Evolutionary conservation across 2,888 invertebrate species (phyloP).

Genomic region (Taphrorychus bicolor): DNA sequence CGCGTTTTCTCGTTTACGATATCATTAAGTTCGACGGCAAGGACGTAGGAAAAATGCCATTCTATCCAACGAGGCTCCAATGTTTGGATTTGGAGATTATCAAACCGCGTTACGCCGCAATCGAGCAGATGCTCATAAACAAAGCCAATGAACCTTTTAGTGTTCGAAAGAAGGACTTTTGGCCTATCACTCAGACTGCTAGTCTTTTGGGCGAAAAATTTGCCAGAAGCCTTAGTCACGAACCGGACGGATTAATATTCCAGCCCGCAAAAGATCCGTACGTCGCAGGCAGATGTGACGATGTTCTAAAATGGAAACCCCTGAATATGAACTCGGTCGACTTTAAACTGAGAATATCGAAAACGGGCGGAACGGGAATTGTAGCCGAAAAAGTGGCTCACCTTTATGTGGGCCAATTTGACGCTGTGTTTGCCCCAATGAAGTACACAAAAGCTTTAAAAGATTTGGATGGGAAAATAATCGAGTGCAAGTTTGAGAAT

Average conservation of each 20-base stretch:
- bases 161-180: slow-evolving; percentile 90
- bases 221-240: slow-evolving; percentile 83
- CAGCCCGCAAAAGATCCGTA: slow-evolving; percentile 92
- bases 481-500: slow-evolving; percentile 90
- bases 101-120: slow-evolving; percentile 76
- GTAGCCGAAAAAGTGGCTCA: slow-evolving; percentile 64
- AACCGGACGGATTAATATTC: slow-evolving; percentile 98
- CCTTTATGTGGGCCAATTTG: slow-evolving; percentile 79
- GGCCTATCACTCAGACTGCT: slow-evolving; percentile 77
- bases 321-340: slow-evolving; percentile 93
- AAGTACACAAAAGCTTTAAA: slow-evolving; percentile 80
- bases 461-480: slow-evolving; percentile 88
- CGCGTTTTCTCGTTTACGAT: slow-evolving; percentile 94
- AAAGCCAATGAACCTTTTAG: slow-evolving; percentile 87
- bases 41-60: slow-evolving; percentile 78
- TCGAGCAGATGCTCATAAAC: slow-evolving; percentile 75
- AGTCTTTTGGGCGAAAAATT: slow-evolving; percentile 85
- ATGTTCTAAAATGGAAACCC: slow-evolving; percentile 98
- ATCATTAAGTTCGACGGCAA: slow-evolving; percentile 83
- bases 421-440: slow-evolving; percentile 74
- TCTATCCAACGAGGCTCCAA: slow-evolving; percentile 75
- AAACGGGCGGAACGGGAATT: slow-evolving; percentile 71
- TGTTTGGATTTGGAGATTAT: slow-evolving; percentile 80
- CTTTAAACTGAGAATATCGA: slow-evolving; percentile 85
- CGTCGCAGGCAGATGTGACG: slow-evolving; percentile 78